Evolutionary conservation across 2,888 invertebrate species (phyloP).

Genomic region (Stegophylla sp.): DNA sequence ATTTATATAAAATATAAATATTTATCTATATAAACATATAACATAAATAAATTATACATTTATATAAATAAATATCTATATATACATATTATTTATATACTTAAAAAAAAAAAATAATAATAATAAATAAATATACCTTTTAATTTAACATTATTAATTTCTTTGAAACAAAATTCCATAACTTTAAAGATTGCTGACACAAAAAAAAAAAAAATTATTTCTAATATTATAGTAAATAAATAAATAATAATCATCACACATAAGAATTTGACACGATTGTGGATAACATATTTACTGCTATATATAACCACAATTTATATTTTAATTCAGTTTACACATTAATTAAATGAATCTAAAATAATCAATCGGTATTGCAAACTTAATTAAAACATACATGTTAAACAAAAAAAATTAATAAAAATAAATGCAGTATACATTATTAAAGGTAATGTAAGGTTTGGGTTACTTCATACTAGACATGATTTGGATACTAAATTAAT

Average conservation of each 20-base stretch:
- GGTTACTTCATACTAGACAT: background rate
- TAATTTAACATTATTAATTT: conserved; percentile 24
- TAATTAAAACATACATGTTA: conserved; percentile 34
- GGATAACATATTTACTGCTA: background rate
- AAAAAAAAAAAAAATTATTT: background rate
- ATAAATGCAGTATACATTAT: conserved; percentile 38
- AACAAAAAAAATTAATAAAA: background rate
- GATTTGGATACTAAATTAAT: conserved; percentile 41
- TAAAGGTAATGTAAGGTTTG: conserved; percentile 13
- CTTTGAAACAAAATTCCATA: conserved; percentile 23
- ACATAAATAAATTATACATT: background rate
- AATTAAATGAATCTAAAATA: conserved; percentile 5
- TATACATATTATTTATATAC: background rate
- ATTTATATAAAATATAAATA: no score
- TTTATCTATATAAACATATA: conserved; percentile 32
- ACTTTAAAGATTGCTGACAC: conserved; percentile 9
- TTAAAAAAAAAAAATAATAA: background rate
- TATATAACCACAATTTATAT: background rate
- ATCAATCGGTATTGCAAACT: conserved; percentile 27
- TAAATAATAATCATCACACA: conserved; percentile 30
- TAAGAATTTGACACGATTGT: background rate
- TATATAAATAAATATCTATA: conserved; percentile 10
- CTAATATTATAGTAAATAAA: conserved; percentile 5
- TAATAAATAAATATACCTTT: conserved; percentile 3
- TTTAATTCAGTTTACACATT: conserved; percentile 2